Evolutionary conservation across 2,797 vertebrate species (phyloP), one percentile per base, ranked within the genome.

Genomic region (Carapus acus): DNA sequence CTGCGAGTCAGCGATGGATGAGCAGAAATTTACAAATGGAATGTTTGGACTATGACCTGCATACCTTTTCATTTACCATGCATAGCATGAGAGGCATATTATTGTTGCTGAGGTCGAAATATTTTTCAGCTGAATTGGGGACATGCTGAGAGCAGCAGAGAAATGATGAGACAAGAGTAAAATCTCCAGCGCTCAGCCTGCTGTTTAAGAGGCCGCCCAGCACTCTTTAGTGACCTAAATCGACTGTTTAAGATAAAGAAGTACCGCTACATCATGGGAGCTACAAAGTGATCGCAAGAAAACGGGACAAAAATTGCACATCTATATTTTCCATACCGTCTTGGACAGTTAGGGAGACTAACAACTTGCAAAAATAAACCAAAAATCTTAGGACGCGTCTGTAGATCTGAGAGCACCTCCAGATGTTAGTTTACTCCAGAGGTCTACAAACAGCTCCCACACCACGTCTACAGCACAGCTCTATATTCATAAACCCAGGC

Each of bases 101-200:
- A 37, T 58, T 58, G 46, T 37, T 70, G 74, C 74, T 77, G 76
- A 80, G 65, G 58, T 53, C 17, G 41, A 63, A 44, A 44, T 47
- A 21, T 15, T 55, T 67, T 75, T 81, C 69, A 73, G 67, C 73
- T 74, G 67, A 80, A 58, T 54, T 70, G 34, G 54, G 43, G 68
- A 74, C 71, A 69, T 63, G 60, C 76, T 62, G 62, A 73, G 54
- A 70, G 48, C 46, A 69, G 58, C 37, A 54, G 24, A 27, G 45
- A 45, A 44, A 59, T 60, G 69, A 79, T 57, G 76, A 79, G 71
- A 75, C 63, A 56, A 70, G 38, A 47, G 39, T 38, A 60, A 75
- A 76, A 83, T 62, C 69, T 57, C 73, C 61, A 61, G 18, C 72
- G 55, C 63, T 76, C 57, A 71, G 74, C 16, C 6, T 43, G 55